A percentile compares a stretch with the other conserved stretches of the same genome.
These are phyloP conservation scores for Clitarchus hookeri DNA, from an alignment of 2,888 invertebrate genomes.

Conservation along the genomic window DNA sequence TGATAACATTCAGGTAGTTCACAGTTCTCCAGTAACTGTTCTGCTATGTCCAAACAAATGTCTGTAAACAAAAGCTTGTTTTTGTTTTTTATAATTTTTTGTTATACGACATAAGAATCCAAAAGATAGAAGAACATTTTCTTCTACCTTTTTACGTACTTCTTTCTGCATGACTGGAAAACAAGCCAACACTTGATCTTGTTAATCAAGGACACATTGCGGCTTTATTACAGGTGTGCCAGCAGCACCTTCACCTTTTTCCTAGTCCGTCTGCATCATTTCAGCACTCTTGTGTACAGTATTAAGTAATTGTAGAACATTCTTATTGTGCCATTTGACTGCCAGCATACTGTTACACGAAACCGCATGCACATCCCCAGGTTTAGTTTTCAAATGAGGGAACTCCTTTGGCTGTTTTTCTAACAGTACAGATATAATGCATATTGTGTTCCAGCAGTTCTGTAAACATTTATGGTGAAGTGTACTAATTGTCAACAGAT, in stretches of 20 bases:
- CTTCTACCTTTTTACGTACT: conserved; percentile 42
- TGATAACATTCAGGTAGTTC: conserved; percentile 41
- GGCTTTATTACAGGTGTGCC: conserved; percentile 39
- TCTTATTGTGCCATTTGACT: conserved; percentile 42
- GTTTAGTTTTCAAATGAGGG: no score
- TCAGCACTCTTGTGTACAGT: conserved; percentile 40
- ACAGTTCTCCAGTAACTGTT: conserved; percentile 38
- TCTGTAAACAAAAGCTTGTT: conserved; percentile 37
- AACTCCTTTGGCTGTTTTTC: no score
- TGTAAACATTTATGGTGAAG: no score
- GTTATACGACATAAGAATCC: conserved; percentile 27
- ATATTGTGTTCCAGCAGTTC: no score
- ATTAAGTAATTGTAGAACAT: conserved; percentile 40
- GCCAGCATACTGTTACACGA: background rate
- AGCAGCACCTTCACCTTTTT: background rate
- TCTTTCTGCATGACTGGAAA: conserved; percentile 44
- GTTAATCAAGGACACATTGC: conserved; percentile 41
- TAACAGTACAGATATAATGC: no score
- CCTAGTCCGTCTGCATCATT: conserved; percentile 11
- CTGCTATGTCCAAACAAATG: conserved; percentile 40
- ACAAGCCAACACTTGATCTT: conserved; percentile 41
- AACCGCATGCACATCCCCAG: background rate
- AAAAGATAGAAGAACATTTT: conserved; percentile 40
- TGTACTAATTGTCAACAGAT: no score
- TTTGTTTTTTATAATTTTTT: conserved; percentile 32